Percentiles rank a stretch among this genome's conserved stretches.
Evolutionary conservation across 2,797 vertebrate genomes (phyloP).

Genomic region (Xerus rutilus): DNA sequence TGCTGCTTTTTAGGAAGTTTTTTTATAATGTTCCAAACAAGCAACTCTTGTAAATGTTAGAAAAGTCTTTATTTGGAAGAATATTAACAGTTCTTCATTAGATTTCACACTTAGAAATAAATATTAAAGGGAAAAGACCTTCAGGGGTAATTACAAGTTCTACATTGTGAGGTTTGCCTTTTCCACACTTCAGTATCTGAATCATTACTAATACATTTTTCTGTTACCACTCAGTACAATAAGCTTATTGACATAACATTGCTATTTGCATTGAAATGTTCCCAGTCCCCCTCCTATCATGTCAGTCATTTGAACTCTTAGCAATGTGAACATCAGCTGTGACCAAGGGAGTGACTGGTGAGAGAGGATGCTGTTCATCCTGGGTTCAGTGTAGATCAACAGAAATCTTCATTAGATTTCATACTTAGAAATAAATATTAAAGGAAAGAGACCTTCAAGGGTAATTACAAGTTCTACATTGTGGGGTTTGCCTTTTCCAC

Average conservation of each 20-base stretch:
- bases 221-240: not conserved
- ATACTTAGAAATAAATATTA: not conserved
- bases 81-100: not conserved
- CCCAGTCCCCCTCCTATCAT: not conserved
- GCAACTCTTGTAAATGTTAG: not conserved
- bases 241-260: slow-evolving; percentile 4
- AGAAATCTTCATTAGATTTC: not conserved
- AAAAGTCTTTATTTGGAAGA: slow-evolving; percentile 26
- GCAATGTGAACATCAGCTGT: not conserved
- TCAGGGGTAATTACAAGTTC: not conserved
- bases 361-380: not conserved
- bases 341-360: not conserved
- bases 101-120: slow-evolving; percentile 3
- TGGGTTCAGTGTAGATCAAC: not conserved
- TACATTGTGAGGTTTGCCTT: not conserved
- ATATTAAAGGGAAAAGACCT: not conserved
- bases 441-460: not conserved
- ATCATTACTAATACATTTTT: not conserved
- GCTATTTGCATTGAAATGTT: not conserved
- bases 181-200: not conserved
- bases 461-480: not conserved
- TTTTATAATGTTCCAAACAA: not conserved
- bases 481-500: not conserved
- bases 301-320: not conserved
- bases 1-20: not conserved